Base-by-base conservation (phyloP, 2,888 invertebrate genomes). In the Masnerella sp. region DNA sequence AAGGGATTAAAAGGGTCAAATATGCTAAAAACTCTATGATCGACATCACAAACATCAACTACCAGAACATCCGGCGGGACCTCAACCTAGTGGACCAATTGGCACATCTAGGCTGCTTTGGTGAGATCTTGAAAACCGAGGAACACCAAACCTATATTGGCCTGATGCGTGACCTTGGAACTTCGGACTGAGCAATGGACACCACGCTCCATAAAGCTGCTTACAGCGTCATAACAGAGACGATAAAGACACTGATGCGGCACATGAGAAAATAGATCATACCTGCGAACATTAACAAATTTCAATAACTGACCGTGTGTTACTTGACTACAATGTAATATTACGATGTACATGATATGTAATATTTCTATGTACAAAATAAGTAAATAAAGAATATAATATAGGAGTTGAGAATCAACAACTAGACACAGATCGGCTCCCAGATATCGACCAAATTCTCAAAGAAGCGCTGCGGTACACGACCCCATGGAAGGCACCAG, bases 51-150 rank as follows among this genome's bases (percentile, higher is more conserved):
- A 11, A 51, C 17, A 4, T 5, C 0, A 51, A 51, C 8, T 34
- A 34, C 12, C 1, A 8, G 1, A 51, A 18, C 34, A 20, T 51
- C 20, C 5, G 22, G 7, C n/a, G 51, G 32, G 51, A 51, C 14
- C 7, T 34, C 20, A 51, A 51, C 20, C 12, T 51, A 18, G 14
- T 22, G 5, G 34, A 51, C n/a, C n/a, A n/a, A n/a, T n/a, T n/a
- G n/a, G n/a, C n/a, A n/a, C n/a, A n/a, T n/a, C n/a, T 51, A 4
- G 34, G 51, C 1, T 51, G 51, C 36, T 34, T 9, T 17, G 51
- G 51, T 0, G 51, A 51, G 12, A 9, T 51, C 5, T 14, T 51
- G 1, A 9, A 51, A 4, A 51, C 34, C 0, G 20, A 34, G 4
- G 51, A 51, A 22, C 51, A 36, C 20, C 32, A 12, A 9, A 2